These are phyloP conservation scores for Clarias platycephalus DNA, from an alignment of 2,797 vertebrate species.

Conservation along the genomic window DNA sequence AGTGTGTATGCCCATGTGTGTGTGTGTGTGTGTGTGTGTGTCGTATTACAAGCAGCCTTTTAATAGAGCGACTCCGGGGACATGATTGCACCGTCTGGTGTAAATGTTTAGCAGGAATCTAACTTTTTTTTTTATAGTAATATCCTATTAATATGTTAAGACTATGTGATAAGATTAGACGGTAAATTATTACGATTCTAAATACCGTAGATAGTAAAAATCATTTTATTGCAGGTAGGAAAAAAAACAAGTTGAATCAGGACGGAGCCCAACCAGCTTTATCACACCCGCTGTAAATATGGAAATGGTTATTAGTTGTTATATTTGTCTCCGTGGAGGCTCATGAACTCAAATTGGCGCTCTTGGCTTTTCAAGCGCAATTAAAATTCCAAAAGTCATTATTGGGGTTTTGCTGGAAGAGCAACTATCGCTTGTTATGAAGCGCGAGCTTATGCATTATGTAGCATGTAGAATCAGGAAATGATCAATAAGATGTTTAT, in stretches of 20 bases:
- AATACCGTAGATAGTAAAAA: not conserved
- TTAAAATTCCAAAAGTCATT: slow-evolving; percentile 67
- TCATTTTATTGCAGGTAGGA: not conserved
- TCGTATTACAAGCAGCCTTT: slow-evolving; percentile 67
- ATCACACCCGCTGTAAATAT: slow-evolving; percentile 52
- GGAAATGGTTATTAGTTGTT: slow-evolving; percentile 64
- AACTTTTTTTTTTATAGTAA: not conserved
- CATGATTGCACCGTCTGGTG: slow-evolving; percentile 49
- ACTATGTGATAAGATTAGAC: not conserved
- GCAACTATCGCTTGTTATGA: slow-evolving; percentile 67
- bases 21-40: slow-evolving; percentile 63
- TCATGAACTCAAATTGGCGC: slow-evolving; percentile 61
- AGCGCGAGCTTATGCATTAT: not conserved
- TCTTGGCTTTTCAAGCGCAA: slow-evolving; percentile 61
- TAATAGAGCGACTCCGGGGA: slow-evolving; percentile 62
- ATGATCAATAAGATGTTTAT: slow-evolving; percentile 47
- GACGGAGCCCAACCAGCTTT: not conserved
- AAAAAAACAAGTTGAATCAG: not conserved
- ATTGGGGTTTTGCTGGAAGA: slow-evolving; percentile 64
- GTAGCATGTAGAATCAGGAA: not conserved
- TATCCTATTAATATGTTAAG: slow-evolving; percentile 11
- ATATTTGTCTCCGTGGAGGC: slow-evolving; percentile 59
- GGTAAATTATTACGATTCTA: not conserved
- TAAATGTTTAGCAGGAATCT: slow-evolving; percentile 54
- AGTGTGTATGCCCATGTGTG: slow-evolving; percentile 67